Base-by-base conservation (phyloP, 2,888 invertebrate species). In the Eupithecia exiguata region DNA sequence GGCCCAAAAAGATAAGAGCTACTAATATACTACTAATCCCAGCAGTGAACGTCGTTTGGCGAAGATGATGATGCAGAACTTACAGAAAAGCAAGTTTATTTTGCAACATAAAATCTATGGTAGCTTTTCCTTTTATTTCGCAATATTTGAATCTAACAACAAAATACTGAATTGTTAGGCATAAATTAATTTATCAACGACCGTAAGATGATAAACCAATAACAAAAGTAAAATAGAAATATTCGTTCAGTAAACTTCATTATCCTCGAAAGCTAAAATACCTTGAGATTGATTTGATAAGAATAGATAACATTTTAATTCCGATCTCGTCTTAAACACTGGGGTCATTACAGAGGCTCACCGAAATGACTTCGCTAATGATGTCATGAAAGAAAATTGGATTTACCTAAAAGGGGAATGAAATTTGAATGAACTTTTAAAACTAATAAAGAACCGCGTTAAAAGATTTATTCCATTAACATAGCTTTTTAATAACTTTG, bases 381-480 rank as follows among this genome's bases (percentile, higher is more conserved):
- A 93, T 92, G 90, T 92, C 93, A 89, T 92, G 90, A 91, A 92
- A 91, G 92, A 92, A 92, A 92, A 93, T 92, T 90, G 92, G 92
- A 91, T 92, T 92, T 90, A 91, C 90, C 91, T 91, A 92, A 93
- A 92, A 91, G 92, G 91, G 91, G 91, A 92, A 91, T 91, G 92
- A 92, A 92, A 92, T 92, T 92, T 93, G 90, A 91, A 92, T 92
- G 61, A 69, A 61, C 69, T 69, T 69, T 40, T 36, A 58, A 36
- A 69, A 61, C 38, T 61, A 69, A 69, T 69, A 61, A 58, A 69
- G 58, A 40, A 25, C 40, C 21, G 58, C 53, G 61, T 9, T 40
- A 16, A 49, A 61, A 69, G 40, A 61, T 69, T 38, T 21, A 61
- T 61, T 69, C n/a, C 40, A 25, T 68, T 68, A 69, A 61, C 69